Evolutionary conservation across 2,113 vertebrate genomes (phyloP).

Genomic region (Esox niger): DNA sequence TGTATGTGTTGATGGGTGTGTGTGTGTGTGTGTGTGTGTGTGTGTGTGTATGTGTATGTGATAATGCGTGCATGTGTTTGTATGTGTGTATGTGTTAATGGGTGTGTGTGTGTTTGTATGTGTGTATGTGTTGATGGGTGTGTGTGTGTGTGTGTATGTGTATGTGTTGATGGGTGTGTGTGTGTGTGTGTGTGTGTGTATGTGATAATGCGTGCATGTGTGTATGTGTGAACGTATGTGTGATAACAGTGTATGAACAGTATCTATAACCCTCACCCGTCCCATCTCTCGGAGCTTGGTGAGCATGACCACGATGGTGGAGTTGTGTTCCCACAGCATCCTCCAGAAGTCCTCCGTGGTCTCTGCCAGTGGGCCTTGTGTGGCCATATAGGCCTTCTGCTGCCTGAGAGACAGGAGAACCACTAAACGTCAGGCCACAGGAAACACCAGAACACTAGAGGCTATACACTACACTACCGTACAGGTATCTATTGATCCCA

Average conservation of each 20-base stretch:
- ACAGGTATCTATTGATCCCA: no score
- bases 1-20: no score
- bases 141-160: no score
- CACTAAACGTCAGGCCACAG: not conserved
- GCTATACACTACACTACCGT: no score
- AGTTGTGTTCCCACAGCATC: constrained; percentile 98
- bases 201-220: not conserved
- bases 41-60: no score
- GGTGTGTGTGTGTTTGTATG: no score
- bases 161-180: not conserved
- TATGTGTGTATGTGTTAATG: no score
- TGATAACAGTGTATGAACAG: not conserved
- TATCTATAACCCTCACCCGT: constrained; percentile 73
- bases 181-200: not conserved
- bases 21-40: no score
- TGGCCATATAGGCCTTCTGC: constrained; percentile 95
- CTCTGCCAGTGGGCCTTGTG: constrained; percentile 90
- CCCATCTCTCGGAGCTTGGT: constrained; percentile 96
- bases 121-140: no score
- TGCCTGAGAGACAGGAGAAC: constrained; percentile 75
- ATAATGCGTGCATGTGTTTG: no score
- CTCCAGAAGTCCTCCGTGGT: constrained; percentile 98
- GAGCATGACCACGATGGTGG: constrained; percentile 97
- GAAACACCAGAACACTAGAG: not conserved
- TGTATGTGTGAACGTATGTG: no score